Evolutionary conservation across 1,140 invertebrate genomes (phyloP).

Genomic region (Batillaria attramentaria): DNA sequence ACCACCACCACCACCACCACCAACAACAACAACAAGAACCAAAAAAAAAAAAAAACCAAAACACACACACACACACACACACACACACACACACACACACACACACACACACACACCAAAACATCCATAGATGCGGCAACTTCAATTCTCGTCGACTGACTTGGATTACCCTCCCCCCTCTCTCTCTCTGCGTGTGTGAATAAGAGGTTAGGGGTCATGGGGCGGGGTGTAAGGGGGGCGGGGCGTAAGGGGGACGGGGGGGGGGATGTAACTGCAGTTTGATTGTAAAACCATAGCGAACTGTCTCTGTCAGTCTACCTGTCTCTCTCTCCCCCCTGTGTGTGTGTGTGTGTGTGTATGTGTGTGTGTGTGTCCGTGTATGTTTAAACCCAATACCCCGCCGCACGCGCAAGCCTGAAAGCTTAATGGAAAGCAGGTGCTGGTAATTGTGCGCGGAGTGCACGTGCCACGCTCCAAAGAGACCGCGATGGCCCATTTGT

Average conservation of each 20-base stretch:
- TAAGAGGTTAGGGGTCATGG: not conserved
- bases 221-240: not conserved
- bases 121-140: not conserved
- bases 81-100: constrained; percentile 2
- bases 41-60: not conserved
- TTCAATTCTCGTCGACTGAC: not conserved
- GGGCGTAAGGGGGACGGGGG: not conserved
- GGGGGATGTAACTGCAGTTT: not conserved
- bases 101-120: not conserved
- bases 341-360: not conserved
- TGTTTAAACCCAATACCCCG: not conserved
- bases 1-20: not conserved
- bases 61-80: not conserved
- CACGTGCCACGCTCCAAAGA: not conserved
- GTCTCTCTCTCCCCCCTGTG: not conserved
- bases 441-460: not conserved
- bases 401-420: too few species aligned
- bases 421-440: too few species aligned
- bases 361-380: not conserved
- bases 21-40: not conserved
- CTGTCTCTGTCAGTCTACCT: not conserved
- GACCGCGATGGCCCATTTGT: too few species aligned
- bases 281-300: not conserved
- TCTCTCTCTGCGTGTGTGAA: not conserved
- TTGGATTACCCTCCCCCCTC: not conserved